Evolutionary conservation across 1,140 invertebrate genomes (phyloP).

Genomic region (Heterodera schachtii): DNA sequence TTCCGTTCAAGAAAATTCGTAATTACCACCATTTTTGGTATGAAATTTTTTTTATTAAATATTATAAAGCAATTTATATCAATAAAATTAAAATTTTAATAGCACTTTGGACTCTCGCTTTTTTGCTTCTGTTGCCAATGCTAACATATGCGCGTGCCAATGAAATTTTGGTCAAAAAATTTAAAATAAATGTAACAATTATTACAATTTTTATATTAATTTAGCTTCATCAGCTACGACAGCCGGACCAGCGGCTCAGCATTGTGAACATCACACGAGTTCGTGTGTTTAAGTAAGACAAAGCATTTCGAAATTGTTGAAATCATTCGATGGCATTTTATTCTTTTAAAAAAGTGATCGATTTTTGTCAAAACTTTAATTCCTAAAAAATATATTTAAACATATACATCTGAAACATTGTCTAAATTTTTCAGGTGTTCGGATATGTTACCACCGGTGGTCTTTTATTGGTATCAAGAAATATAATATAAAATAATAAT

Average conservation of each 20-base stretch:
- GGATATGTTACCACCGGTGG: constrained; percentile 59
- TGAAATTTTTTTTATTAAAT: not conserved
- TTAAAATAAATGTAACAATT: not conserved
- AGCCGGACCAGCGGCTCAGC: constrained; percentile 33
- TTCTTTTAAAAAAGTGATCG: too few species aligned
- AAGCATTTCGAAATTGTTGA: not conserved
- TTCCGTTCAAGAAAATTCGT: constrained; percentile 51
- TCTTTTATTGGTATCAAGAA: constrained; percentile 59
- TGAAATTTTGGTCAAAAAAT: constrained; percentile 49
- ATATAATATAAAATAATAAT: not conserved
- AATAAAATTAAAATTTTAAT: constrained; percentile 30
- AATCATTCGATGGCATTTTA: too few species aligned
- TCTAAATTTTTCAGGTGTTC: constrained; percentile 31
- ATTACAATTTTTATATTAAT: not conserved
- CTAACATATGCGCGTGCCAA: constrained; percentile 60
- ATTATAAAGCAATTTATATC: not conserved
- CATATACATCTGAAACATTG: not conserved
- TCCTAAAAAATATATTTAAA: too few species aligned
- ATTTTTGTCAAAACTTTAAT: too few species aligned
- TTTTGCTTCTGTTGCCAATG: constrained; percentile 62
- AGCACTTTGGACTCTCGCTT: constrained; percentile 59
- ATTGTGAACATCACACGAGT: constrained; percentile 58
- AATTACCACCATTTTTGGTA: constrained; percentile 38
- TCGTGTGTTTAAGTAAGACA: constrained; percentile 60
- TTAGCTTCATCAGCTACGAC: constrained; percentile 52